Evolutionary conservation across 2,888 invertebrate genomes (phyloP).

Genomic region (Polydrusus tereticollis): DNA sequence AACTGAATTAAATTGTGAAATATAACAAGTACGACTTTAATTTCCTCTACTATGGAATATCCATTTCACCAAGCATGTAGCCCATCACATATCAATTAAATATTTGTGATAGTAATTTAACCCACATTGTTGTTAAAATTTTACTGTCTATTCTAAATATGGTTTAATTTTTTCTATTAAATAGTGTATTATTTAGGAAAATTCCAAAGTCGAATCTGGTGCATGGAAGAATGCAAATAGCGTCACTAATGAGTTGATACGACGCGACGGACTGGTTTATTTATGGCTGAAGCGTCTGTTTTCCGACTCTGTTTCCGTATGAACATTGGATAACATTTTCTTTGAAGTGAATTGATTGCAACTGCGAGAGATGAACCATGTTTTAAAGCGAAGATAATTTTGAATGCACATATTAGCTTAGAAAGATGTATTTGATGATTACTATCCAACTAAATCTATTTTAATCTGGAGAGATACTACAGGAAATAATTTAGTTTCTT

Average conservation of each 20-base stretch:
- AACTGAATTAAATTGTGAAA: no score
- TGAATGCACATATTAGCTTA: background rate
- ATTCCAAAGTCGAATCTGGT: background rate
- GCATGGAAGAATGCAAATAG: slow-evolving; percentile 7
- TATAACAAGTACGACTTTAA: no score
- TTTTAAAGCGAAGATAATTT: background rate
- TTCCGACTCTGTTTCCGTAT: slow-evolving; percentile 4
- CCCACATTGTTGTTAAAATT: no score
- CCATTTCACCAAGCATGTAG: no score
- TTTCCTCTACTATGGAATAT: no score
- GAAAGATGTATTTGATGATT: background rate
- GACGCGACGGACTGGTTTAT: slow-evolving; percentile 2
- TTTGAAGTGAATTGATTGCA: slow-evolving; percentile 14
- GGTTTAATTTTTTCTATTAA: no score
- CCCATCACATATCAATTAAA: no score
- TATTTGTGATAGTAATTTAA: no score
- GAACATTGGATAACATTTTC: slow-evolving; percentile 6
- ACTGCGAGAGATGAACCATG: slow-evolving; percentile 1
- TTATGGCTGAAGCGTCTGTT: background rate
- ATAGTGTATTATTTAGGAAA: background rate
- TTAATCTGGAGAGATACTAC: no score
- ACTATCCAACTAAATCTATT: background rate
- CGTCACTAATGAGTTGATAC: slow-evolving; percentile 11
- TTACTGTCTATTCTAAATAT: no score
- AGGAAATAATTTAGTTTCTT: no score